phyloP scores from a whole-genome alignment of 1,140 invertebrate genomes.

The Drosophila lowei region DNA sequence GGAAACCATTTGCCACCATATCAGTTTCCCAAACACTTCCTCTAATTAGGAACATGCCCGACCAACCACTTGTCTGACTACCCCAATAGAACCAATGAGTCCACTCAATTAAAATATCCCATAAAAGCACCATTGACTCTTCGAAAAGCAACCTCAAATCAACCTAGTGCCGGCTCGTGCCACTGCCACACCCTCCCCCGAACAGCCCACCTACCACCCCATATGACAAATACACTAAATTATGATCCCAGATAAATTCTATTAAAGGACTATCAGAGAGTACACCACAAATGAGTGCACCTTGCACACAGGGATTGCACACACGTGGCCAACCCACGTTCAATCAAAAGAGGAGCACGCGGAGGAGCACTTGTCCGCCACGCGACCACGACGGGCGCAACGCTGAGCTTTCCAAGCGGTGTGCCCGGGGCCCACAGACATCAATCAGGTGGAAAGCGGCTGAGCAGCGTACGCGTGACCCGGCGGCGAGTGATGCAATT shows the following conservation, averaged over 20 bases:
- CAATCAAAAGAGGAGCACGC: constrained; percentile 39
- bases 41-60: not conserved
- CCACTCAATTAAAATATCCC: too few relatives aligned
- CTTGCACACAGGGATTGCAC: constrained; percentile 32
- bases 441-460: constrained; percentile 67
- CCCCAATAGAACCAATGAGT: too few relatives aligned
- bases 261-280: constrained; percentile 55
- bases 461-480: constrained; percentile 61
- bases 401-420: constrained; percentile 27
- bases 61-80: too few relatives aligned
- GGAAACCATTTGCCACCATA: too few relatives aligned
- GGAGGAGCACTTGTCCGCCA: constrained; percentile 56
- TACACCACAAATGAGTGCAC: constrained; percentile 32
- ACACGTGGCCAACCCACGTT: constrained; percentile 64
- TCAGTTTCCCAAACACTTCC: not conserved
- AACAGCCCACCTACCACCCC: not conserved
- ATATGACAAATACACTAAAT: constrained; percentile 48
- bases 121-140: too few relatives aligned
- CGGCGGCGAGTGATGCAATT: constrained; percentile 55
- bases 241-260: constrained; percentile 52
- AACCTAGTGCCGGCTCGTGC: constrained; percentile 24
- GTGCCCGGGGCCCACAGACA: constrained; percentile 5
- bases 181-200: not conserved
- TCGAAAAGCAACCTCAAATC: constrained; percentile 14
- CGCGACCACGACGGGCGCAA: constrained; percentile 47